Evolutionary conservation across 2,888 invertebrate species (phyloP).

Genomic region (Andrena hattorfiana): DNA sequence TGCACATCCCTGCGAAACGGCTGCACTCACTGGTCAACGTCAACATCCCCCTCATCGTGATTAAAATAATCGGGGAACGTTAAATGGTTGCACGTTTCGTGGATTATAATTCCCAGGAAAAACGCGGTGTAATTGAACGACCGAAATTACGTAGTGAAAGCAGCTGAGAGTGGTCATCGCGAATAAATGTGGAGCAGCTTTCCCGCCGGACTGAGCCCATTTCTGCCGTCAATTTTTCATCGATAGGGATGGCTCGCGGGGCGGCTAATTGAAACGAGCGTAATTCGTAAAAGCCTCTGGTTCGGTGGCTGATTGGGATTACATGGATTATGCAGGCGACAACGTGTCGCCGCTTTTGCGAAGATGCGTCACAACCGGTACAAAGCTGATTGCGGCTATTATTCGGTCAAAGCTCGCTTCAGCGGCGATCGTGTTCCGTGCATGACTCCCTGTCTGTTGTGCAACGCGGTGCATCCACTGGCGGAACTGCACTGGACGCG

Average conservation of each 20-base stretch:
- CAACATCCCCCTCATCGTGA: too few species aligned
- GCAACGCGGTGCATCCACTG: constrained; percentile 16
- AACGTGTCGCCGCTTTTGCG: constrained; percentile 25
- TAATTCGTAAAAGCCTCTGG: constrained; percentile 27
- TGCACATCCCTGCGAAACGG: too few species aligned
- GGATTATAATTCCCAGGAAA: not conserved
- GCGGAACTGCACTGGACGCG: constrained; percentile 35
- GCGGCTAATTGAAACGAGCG: constrained; percentile 34
- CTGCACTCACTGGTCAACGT: too few species aligned
- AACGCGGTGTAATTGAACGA: not conserved
- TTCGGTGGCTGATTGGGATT: constrained; percentile 15
- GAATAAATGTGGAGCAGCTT: not conserved
- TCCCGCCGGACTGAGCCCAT: too few species aligned
- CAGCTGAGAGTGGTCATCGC: not conserved
- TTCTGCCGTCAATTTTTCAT: constrained; percentile 26
- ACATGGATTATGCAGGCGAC: constrained; percentile 35
- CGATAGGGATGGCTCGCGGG: too few species aligned
- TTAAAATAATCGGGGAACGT: too few species aligned
- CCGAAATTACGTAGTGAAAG: constrained; percentile 1
- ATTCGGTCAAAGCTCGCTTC: constrained; percentile 60
- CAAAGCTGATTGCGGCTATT: constrained; percentile 72
- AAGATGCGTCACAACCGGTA: constrained; percentile 46
- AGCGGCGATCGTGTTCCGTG: constrained; percentile 41
- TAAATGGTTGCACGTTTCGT: not conserved
- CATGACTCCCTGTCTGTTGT: not conserved